phyloP scores from a whole-genome alignment of 1,140 invertebrate species.

The Aphelenchoides fujianensis region DNA sequence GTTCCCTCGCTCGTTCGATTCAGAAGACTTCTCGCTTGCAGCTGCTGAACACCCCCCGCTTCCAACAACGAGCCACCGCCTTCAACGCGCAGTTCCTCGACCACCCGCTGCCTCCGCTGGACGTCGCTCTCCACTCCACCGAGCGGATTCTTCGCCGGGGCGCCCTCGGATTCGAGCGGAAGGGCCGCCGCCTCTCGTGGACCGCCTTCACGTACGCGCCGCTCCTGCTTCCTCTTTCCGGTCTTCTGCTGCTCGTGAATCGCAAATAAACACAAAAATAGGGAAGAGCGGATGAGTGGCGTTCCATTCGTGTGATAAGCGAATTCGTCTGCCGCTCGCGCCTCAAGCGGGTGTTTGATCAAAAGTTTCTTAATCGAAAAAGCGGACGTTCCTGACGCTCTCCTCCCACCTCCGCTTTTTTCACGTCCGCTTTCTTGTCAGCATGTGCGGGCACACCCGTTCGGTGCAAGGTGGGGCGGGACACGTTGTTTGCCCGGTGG shows the following conservation, averaged over 20 bases:
- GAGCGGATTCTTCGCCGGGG: conserved; percentile 8
- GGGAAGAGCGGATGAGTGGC: too few species aligned
- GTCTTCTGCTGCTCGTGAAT: background rate
- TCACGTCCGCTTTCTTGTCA: too few species aligned
- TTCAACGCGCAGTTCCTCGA: conserved; percentile 5
- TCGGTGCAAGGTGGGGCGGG: too few species aligned
- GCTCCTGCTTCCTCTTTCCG: background rate
- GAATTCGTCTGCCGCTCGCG: too few species aligned
- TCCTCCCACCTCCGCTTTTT: too few species aligned
- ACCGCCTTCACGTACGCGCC: background rate
- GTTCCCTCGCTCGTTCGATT: background rate
- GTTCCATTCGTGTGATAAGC: too few species aligned
- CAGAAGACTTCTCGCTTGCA: background rate
- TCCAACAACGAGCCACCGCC: background rate
- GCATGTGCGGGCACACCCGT: too few species aligned
- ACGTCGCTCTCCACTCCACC: conserved; percentile 4
- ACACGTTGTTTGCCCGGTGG: too few species aligned
- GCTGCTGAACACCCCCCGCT: conserved; percentile 1
- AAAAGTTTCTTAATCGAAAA: too few species aligned
- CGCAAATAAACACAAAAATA: background rate
- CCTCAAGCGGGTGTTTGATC: too few species aligned
- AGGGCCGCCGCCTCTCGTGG: conserved; percentile 3
- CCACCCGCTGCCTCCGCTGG: background rate
- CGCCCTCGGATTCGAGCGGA: background rate
- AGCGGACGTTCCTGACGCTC: too few species aligned